Base-by-base conservation (phyloP, 2,888 invertebrate species). In the Sminthurides aquaticus region DNA sequence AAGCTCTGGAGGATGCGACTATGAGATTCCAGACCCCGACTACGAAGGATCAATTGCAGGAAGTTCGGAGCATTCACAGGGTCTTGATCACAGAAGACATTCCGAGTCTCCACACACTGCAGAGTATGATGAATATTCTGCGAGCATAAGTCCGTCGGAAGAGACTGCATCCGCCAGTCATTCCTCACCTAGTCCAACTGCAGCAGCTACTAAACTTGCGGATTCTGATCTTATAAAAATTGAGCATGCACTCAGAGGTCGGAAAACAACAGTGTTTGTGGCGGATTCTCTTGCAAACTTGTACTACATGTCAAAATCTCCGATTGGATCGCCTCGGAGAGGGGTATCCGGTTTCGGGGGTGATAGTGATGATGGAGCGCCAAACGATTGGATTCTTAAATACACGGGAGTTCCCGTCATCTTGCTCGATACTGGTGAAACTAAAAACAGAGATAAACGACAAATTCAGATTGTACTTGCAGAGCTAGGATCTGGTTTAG, bases 371-470 rank as follows among this genome's bases (percentile, higher is more conserved):
- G 59, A 60, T 27, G 28, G 25, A 49, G 48, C n/a, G 22, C 34
- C n/a, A 3, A 29, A 24, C 20, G 72, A 76, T 2, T 91, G 91
- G 90, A 83, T 85, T 71, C 81, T 90, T 58, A 83, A 85, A 67
- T 86, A 85, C 78, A 89, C 89, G 0, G 91, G 91, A 20, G 86
- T 91, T 62, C 90, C 90, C 0, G 85, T 90, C 2, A 82, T 91
- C 15, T 80, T 91, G 3, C 82, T 90, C 66, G 89, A 91, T 79
- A 83, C 84, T 52, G 91, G 90, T 0, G 87, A 87, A 75, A 87
- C 88, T 15, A 81, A 86, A 63, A 84, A 87, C 24, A 80, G 89
- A 65, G 82, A 84, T 68, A 84, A 86, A 75, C 82, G 87, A 29
- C 83, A 85, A 26, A 84, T 90, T 15, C 85, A 87, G 70, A 83